Evolutionary conservation across 2,888 invertebrate genomes (phyloP).

Genomic region (Coenonympha arcania): DNA sequence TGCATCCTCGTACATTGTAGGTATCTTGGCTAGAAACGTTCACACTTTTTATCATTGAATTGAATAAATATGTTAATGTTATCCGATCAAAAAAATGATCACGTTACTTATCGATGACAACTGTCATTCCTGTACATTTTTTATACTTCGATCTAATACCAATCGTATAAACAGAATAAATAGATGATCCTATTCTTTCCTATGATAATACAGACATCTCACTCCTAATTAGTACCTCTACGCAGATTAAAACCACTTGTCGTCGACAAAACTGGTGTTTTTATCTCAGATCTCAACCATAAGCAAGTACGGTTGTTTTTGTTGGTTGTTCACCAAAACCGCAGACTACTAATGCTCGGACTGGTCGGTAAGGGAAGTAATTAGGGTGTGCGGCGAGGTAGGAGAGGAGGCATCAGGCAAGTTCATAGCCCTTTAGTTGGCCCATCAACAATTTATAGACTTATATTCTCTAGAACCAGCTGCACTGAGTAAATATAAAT

Average conservation of each 20-base stretch:
- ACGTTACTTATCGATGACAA: too few relatives aligned
- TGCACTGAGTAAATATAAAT: background rate
- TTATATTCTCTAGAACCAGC: conserved; percentile 23
- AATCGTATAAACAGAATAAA: too few relatives aligned
- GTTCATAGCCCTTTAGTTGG: conserved; percentile 48
- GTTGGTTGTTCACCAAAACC: conserved; percentile 27
- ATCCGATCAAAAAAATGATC: too few relatives aligned
- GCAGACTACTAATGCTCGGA: conserved; percentile 31
- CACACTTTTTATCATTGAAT: background rate
- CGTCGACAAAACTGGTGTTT: background rate
- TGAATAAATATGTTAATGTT: too few relatives aligned
- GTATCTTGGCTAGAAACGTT: conserved; percentile 10
- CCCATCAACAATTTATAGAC: conserved; percentile 42
- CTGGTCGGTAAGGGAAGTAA: conserved; percentile 44
- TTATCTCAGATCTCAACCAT: too few relatives aligned
- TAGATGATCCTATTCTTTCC: too few relatives aligned
- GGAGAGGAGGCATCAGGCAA: too few relatives aligned
- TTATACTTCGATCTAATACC: too few relatives aligned
- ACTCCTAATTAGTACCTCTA: background rate
- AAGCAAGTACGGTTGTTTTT: conserved; percentile 18
- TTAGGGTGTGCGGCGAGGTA: conserved; percentile 43
- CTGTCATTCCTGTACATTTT: too few relatives aligned
- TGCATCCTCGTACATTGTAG: conserved; percentile 15
- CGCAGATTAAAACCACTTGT: background rate
- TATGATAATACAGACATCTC: too few relatives aligned